phyloP scores from a whole-genome alignment of 2,113 vertebrate genomes.

The Copsychus sechellarum region DNA sequence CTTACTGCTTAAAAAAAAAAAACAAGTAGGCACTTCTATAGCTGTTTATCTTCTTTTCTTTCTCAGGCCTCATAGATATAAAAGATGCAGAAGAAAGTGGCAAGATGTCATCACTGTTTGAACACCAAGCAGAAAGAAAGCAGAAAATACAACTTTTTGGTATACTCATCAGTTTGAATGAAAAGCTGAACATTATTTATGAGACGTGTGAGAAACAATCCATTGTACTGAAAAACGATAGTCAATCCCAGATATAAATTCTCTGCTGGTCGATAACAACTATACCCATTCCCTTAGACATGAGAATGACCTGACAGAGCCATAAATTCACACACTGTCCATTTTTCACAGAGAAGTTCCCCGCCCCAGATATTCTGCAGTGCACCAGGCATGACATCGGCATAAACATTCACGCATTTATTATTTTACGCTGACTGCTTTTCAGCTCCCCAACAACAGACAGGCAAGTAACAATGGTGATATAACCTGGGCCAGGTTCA shows the following conservation, averaged over 20 bases:
- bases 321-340: constrained; percentile 50
- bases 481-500: neutral
- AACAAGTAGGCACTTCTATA: neutral
- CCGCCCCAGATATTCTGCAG: neutral
- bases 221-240: constrained; percentile 29
- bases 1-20: constrained; percentile 3
- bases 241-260: constrained; percentile 58
- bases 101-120: constrained; percentile 22
- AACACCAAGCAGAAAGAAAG: constrained; percentile 6
- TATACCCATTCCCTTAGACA: constrained; percentile 30
- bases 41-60: neutral
- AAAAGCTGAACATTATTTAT: constrained; percentile 49
- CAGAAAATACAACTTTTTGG: constrained; percentile 37
- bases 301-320: constrained; percentile 40
- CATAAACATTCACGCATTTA: constrained; percentile 22
- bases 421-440: constrained; percentile 19
- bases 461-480: neutral
- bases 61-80: constrained; percentile 12
- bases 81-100: neutral
- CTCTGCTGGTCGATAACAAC: constrained; percentile 52
- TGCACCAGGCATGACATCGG: neutral
- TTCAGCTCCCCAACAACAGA: neutral
- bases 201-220: constrained; percentile 2
- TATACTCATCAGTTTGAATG: constrained; percentile 42
- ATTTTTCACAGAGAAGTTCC: constrained; percentile 43